phyloP scores from a whole-genome alignment of 2,113 vertebrate genomes.

The Lethenteron camtschaticum region DNA sequence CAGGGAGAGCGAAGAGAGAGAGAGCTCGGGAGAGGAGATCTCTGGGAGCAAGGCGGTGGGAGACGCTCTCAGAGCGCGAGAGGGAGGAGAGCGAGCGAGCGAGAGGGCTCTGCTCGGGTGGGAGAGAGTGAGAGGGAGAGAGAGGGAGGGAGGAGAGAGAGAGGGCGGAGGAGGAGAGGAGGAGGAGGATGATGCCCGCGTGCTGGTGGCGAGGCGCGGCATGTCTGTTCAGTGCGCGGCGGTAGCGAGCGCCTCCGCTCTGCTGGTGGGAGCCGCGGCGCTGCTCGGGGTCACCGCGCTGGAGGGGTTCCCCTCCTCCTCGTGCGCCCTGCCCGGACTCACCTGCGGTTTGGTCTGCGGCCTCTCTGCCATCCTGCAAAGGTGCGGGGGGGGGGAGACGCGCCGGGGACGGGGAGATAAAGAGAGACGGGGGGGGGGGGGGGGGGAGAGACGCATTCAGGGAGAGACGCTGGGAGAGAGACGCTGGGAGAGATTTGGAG shows the following conservation, averaged over 20 bases:
- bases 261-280: not conserved
- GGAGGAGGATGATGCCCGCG: not conserved
- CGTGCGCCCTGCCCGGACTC: conserved; percentile 5
- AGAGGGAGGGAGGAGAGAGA: not conserved
- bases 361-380: conserved; percentile 1
- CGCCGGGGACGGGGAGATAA: too few species aligned
- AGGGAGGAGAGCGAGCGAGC: not conserved
- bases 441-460: too few species aligned
- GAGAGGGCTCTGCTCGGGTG: not conserved
- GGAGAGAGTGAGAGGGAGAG: not conserved
- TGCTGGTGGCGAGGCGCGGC: not conserved
- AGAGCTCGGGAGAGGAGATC: too few species aligned
- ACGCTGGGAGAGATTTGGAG: too few species aligned
- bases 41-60: too few species aligned
- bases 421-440: too few species aligned
- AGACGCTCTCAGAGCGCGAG: not conserved
- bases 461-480: too few species aligned
- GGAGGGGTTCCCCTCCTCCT: conserved; percentile 5
- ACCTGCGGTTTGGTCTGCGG: conserved; percentile 5
- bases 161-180: not conserved
- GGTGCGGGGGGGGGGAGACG: not conserved
- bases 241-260: conserved; percentile 1
- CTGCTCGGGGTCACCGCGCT: not conserved
- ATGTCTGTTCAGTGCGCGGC: not conserved
- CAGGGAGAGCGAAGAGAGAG: too few species aligned